Evolutionary conservation across 2,113 vertebrate species (phyloP).

Genomic region (Brachyistius frenatus): DNA sequence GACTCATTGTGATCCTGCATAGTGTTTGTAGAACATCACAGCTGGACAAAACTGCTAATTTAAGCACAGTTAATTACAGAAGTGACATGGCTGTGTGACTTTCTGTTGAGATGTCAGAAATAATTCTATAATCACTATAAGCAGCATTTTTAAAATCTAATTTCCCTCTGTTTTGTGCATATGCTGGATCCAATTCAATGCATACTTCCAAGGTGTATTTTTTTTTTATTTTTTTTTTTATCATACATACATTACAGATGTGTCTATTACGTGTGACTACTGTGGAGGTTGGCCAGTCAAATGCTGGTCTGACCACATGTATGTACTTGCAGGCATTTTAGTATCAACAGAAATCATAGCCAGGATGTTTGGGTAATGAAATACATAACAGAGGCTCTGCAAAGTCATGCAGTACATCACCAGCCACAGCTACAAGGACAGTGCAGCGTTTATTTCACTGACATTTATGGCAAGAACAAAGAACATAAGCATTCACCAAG

Average conservation of each 20-base stretch:
- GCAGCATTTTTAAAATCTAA: too few relatives aligned
- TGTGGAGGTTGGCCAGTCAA: background rate
- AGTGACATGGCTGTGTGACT: too few relatives aligned
- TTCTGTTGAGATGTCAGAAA: too few relatives aligned
- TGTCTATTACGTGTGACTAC: too few relatives aligned
- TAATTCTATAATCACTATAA: too few relatives aligned
- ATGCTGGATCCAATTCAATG: background rate
- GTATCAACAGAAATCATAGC: background rate
- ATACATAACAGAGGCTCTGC: conserved; percentile 4
- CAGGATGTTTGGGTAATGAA: background rate
- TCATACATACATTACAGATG: background rate
- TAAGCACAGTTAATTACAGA: background rate
- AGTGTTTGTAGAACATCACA: too few relatives aligned
- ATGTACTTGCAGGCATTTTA: background rate
- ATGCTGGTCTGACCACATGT: background rate
- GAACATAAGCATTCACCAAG: background rate
- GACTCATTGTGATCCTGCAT: background rate
- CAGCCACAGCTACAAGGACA: background rate
- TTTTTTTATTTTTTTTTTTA: background rate
- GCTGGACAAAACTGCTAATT: background rate
- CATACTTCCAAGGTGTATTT: background rate
- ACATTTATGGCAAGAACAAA: background rate
- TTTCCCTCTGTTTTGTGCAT: background rate
- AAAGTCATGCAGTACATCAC: background rate
- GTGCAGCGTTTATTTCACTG: background rate